These are phyloP conservation scores for Hemicordylus capensis DNA, from an alignment of 2,113 vertebrate genomes.

Conservation along the genomic window DNA sequence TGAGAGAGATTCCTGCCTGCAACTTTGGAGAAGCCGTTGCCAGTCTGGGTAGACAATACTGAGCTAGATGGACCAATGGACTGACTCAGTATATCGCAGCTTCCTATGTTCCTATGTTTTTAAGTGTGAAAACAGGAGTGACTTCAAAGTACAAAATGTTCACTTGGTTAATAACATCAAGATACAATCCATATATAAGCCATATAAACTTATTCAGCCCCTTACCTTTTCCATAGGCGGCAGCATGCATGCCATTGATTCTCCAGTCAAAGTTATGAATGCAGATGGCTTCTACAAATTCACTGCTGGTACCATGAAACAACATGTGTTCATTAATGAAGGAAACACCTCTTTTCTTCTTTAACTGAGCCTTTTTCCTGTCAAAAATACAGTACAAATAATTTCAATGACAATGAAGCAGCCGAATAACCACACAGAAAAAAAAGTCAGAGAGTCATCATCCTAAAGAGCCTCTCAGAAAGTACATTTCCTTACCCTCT, in stretches of 20 bases:
- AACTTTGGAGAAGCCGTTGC: no score
- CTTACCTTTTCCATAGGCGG: constrained; percentile 94
- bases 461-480: neutral
- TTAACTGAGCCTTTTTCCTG: constrained; percentile 95
- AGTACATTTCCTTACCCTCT: no score
- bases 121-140: no score
- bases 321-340: constrained; percentile 93
- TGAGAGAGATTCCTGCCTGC: no score
- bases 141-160: neutral
- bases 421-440: neutral
- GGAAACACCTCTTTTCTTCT: constrained; percentile 86
- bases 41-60: no score
- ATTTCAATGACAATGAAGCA: neutral
- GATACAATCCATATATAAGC: neutral
- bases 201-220: neutral
- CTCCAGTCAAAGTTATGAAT: constrained; percentile 98
- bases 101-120: no score
- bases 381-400: constrained; percentile 37
- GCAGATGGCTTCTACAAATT: constrained; percentile 95
- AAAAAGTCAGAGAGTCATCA: constrained; percentile 3
- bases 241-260: constrained; percentile 92
- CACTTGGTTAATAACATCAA: neutral
- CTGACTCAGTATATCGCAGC: no score
- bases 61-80: no score
- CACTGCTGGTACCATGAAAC: constrained; percentile 95